phyloP scores from a whole-genome alignment of 2,797 vertebrate genomes.

The Lates japonicus region DNA sequence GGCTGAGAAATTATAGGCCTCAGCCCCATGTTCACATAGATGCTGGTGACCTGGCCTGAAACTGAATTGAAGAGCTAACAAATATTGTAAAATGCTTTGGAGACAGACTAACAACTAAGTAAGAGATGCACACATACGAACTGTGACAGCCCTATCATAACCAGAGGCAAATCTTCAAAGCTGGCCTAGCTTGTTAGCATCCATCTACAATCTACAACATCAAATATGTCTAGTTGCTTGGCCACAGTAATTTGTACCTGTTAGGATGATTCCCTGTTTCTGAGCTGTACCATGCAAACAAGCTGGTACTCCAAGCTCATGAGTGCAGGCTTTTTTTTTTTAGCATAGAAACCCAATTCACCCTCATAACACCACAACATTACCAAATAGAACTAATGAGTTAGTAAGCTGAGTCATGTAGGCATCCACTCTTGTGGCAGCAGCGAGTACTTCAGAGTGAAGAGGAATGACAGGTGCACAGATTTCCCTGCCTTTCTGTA shows the following conservation, averaged over 20 bases:
- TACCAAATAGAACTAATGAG: constrained; percentile 46
- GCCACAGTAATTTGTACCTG: constrained; percentile 23
- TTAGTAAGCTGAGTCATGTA: constrained; percentile 59
- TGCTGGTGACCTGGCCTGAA: background rate
- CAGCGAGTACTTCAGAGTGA: constrained; percentile 35
- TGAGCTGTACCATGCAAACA: constrained; percentile 13
- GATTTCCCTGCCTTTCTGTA: constrained; percentile 8
- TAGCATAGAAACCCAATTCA: constrained; percentile 48
- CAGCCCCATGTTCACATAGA: background rate
- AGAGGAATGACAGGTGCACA: constrained; percentile 37
- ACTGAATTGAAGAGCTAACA: constrained; percentile 5
- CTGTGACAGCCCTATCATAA: background rate
- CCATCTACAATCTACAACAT: constrained; percentile 18
- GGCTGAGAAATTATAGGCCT: constrained; percentile 24
- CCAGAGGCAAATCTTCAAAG: background rate
- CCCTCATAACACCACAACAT: constrained; percentile 43
- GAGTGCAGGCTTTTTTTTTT: constrained; percentile 27
- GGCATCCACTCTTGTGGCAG: constrained; percentile 32
- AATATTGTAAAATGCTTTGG: background rate
- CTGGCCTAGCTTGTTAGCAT: constrained; percentile 5
- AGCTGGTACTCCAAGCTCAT: background rate
- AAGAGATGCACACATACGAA: background rate
- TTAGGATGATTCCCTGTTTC: constrained; percentile 9
- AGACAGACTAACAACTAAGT: background rate
- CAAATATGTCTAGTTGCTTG: constrained; percentile 3